Base-by-base conservation (phyloP, 2,113 vertebrate species). In the Aramus guarauna region DNA sequence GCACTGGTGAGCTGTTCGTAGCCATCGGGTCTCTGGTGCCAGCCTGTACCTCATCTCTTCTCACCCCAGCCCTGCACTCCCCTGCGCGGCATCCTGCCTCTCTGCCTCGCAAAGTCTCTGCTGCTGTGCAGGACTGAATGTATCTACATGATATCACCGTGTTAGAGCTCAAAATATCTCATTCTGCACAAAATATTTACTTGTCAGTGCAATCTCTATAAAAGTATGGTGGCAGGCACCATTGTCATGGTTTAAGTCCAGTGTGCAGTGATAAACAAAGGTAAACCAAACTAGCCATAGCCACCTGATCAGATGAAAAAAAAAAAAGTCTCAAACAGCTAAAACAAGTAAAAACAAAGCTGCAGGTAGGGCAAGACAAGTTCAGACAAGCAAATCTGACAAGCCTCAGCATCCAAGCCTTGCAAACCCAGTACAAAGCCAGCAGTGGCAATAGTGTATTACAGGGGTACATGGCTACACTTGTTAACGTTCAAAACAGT, bases 381-480 rank as follows among this genome's bases (percentile, higher is more conserved):
- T 78, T 90, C 52, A 59, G 32, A 47, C 9, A 55, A 41, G 11
- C 2, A 58, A 37, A 78, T 81, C 37, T 34, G 14, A 34, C 2
- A 37, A 78, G 3, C 3, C 2, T 78, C 6, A 20, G 26, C 16
- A 8, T 20, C 21, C 41, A 71, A 24, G 15, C 27, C 32, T 81
- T 77, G 52, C 27, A 53, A 91, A 62, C 9, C 59, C 29, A 71
- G 8, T 9, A 19, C 6, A 59, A 60, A 67, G 4, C 18, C 9
- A 77, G 12, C 15, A 66, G 32, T 14, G 30, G 4, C 15, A 76
- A 34, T 27, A 27, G 36, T 5, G 2, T 58, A 6, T 20, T 59
- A 32, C 15, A 58, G 14, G 4, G 15, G 13, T 18, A 34, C 17
- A 29, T 1, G 1, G 7, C 5, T 50, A 41, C 2, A 0, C 15